Conservation (phyloP, 2,888 invertebrate species). For the Rhamphomyia laevipes region DNA sequence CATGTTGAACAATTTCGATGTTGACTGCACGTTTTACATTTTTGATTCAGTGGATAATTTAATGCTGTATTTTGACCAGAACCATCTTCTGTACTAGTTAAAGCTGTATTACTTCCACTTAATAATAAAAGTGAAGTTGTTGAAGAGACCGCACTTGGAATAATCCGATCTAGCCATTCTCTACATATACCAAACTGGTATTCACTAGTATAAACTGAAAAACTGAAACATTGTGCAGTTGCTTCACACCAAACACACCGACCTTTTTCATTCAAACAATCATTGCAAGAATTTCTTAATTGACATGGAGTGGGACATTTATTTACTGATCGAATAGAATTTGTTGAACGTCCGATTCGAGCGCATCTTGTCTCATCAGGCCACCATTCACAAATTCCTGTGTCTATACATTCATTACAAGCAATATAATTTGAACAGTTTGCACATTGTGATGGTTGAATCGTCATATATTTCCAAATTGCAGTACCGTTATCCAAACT, state of each 20-base stretch:
- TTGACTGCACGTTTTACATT: constrained; percentile 69
- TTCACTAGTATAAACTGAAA: constrained; percentile 89
- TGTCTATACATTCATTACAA: constrained; percentile 68
- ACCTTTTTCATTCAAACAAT: constrained; percentile 73
- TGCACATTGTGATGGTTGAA: constrained; percentile 71
- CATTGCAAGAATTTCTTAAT: constrained; percentile 59
- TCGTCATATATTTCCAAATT: constrained; percentile 69
- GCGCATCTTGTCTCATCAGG: constrained; percentile 78
- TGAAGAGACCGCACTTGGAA: constrained; percentile 20
- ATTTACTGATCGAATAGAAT: constrained; percentile 48
- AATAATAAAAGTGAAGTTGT: constrained; percentile 18
- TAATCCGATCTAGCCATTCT: constrained; percentile 75
- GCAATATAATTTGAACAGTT: constrained; percentile 83
- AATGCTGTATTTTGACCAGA: background rate
- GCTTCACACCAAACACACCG: constrained; percentile 95
- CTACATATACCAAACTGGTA: constrained; percentile 88
- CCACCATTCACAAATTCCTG: constrained; percentile 87
- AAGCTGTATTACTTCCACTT: constrained; percentile 7
- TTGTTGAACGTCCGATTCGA: constrained; percentile 59
- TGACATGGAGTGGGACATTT: constrained; percentile 77
- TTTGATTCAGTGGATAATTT: constrained; percentile 42
- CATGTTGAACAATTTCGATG: constrained; percentile 69
- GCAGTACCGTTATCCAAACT: constrained; percentile 32
- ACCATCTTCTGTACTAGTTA: background rate
- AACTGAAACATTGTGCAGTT: constrained; percentile 82